Conservation (phyloP, 2,113 vertebrate genomes). For the Misgurnus anguillicaudatus region DNA sequence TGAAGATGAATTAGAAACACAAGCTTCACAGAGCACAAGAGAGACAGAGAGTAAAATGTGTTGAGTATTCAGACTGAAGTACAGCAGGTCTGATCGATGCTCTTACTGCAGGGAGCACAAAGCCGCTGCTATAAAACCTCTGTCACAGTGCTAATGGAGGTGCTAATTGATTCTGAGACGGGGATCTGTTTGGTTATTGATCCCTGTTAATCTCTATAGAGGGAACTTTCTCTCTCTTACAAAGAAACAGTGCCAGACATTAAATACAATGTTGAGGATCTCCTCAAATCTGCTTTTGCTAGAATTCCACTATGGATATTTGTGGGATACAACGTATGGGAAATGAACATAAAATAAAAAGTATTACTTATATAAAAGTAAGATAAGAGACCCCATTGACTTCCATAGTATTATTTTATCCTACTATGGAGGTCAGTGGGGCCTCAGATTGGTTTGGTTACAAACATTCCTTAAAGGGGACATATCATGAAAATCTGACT, state of each 20-base stretch:
- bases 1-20: constrained; percentile 34
- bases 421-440: too few relatives aligned
- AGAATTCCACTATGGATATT: not conserved
- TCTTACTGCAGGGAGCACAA: constrained; percentile 13
- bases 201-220: constrained; percentile 43
- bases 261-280: constrained; percentile 16
- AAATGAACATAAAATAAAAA: not conserved
- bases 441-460: too few relatives aligned
- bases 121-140: constrained; percentile 28
- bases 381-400: too few relatives aligned
- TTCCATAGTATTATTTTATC: too few relatives aligned
- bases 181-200: constrained; percentile 45
- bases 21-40: constrained; percentile 31
- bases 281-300: not conserved
- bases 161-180: constrained; percentile 48
- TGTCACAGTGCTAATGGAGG: constrained; percentile 31
- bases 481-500: too few relatives aligned
- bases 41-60: not conserved
- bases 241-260: not conserved
- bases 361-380: too few relatives aligned
- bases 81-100: constrained; percentile 41
- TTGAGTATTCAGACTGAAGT: constrained; percentile 30
- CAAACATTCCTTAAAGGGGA: too few relatives aligned
- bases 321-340: not conserved
- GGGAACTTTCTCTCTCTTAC: constrained; percentile 22